phyloP scores from a whole-genome alignment of 2,888 invertebrate genomes.

The Brachylomia viminalis region DNA sequence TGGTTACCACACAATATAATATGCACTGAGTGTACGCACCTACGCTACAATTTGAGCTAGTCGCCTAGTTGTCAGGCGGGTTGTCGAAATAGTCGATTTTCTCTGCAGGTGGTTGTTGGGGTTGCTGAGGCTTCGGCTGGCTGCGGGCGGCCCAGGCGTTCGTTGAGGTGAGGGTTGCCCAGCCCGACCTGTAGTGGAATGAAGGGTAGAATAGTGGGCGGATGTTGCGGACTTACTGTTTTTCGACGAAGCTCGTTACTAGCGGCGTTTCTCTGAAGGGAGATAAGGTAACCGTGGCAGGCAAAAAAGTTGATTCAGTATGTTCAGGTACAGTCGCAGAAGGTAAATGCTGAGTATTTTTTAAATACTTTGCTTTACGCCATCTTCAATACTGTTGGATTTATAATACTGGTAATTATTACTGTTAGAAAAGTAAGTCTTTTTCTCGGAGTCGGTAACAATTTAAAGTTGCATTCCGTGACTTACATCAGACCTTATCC shows the following conservation, averaged over 20 bases:
- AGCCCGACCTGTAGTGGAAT: conserved; percentile 67
- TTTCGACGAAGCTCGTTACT: not conserved
- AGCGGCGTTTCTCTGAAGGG: not conserved
- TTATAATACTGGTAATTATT: too few relatives aligned
- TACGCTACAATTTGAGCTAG: conserved; percentile 68
- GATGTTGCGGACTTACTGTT: not conserved
- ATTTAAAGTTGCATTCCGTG: too few relatives aligned
- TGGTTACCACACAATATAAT: conserved; percentile 22
- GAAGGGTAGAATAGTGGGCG: not conserved
- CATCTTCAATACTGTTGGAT: too few relatives aligned
- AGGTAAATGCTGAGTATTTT: not conserved
- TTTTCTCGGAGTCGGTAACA: too few relatives aligned
- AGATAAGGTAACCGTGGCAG: not conserved
- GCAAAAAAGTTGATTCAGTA: not conserved
- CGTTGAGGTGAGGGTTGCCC: conserved; percentile 87
- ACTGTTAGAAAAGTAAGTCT: too few relatives aligned
- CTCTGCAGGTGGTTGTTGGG: conserved; percentile 59
- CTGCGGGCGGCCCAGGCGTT: conserved; percentile 87
- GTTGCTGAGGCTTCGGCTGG: conserved; percentile 67
- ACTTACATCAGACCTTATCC: too few relatives aligned
- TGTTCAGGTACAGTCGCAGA: too few relatives aligned
- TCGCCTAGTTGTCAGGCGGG: conserved; percentile 83
- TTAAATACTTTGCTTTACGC: not conserved
- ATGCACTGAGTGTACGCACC: conserved; percentile 67
- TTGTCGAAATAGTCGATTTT: conserved; percentile 89